Evolutionary conservation across 2,113 vertebrate genomes (phyloP).

Genomic region (Thymallus thymallus): DNA sequence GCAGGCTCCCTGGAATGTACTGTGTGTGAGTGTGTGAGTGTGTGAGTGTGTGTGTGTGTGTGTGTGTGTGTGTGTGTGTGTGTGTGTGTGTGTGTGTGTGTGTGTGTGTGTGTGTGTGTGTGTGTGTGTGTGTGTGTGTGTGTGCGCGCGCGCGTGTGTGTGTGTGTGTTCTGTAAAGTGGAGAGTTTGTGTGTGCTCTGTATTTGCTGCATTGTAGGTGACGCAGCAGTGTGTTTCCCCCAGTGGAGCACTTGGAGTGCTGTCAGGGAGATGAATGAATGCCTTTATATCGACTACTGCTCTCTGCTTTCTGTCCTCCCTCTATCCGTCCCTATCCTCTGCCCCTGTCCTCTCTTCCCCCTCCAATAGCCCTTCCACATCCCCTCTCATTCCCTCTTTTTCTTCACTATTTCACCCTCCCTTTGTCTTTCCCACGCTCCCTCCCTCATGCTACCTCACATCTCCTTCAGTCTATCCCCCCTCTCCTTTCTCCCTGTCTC

Average conservation of each 20-base stretch:
- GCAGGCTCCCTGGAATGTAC: background rate
- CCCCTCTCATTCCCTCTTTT: constrained; percentile 1
- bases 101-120: constrained; percentile 46
- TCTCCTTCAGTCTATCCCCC: background rate
- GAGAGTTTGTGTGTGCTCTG: background rate
- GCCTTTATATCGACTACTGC: constrained; percentile 71
- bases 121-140: background rate
- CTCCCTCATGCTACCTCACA: constrained; percentile 21
- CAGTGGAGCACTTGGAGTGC: constrained; percentile 66
- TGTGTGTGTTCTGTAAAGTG: background rate
- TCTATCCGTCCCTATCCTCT: constrained; percentile 20
- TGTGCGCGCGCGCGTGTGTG: background rate
- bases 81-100: constrained; percentile 23
- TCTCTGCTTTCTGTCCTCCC: constrained; percentile 36
- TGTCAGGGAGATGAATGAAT: constrained; percentile 81
- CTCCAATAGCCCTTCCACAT: background rate
- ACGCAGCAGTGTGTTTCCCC: constrained; percentile 35
- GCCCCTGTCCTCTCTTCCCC: background rate
- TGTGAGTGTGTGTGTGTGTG: constrained; percentile 9
- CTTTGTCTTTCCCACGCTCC: constrained; percentile 36
- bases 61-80: constrained; percentile 19
- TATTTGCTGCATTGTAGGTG: constrained; percentile 5
- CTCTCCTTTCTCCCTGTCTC: background rate
- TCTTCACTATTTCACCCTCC: constrained; percentile 41
- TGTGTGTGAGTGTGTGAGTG: constrained; percentile 21